Conservation (phyloP, 92 coral and sea anemone species). For the Epizoanthus stellaris region DNA sequence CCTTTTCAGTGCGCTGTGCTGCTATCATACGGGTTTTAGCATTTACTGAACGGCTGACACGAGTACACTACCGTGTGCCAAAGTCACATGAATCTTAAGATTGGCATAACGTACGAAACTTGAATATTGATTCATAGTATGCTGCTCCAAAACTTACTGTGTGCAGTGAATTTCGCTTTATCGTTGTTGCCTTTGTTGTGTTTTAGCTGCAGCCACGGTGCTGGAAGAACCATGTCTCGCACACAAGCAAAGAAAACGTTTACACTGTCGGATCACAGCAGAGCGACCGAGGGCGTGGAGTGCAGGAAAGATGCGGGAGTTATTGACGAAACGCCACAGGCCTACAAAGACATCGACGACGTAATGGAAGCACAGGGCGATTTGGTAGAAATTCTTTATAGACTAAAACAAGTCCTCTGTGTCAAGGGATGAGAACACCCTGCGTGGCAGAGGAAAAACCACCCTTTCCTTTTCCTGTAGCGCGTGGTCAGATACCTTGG, state of each 20-base stretch:
- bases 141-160: neutral
- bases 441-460: too few species aligned
- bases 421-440: constrained; percentile 67
- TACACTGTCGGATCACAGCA: constrained; percentile 64
- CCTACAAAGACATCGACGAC: constrained; percentile 86
- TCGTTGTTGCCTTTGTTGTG: neutral
- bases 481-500: too few species aligned
- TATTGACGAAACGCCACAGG: constrained; percentile 89
- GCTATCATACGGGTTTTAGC: too few species aligned
- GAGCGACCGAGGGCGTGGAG: constrained; percentile 80
- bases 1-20: too few species aligned
- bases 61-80: too few species aligned
- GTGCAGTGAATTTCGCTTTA: neutral
- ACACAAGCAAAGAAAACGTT: constrained; percentile 76
- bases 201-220: constrained; percentile 85
- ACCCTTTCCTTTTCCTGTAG: constrained; percentile 30
- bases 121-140: neutral
- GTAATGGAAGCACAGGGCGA: constrained; percentile 91
- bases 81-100: too few species aligned
- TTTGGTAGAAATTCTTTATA: constrained; percentile 70
- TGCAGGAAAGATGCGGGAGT: constrained; percentile 84
- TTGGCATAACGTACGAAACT: too few species aligned
- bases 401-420: constrained; percentile 74
- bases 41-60: too few species aligned
- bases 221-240: constrained; percentile 81